Percentiles rank a stretch among this genome's conserved stretches.
Conservation (phyloP, 92 coral and sea anemone genomes). For the Epizoanthus rinbou region DNA sequence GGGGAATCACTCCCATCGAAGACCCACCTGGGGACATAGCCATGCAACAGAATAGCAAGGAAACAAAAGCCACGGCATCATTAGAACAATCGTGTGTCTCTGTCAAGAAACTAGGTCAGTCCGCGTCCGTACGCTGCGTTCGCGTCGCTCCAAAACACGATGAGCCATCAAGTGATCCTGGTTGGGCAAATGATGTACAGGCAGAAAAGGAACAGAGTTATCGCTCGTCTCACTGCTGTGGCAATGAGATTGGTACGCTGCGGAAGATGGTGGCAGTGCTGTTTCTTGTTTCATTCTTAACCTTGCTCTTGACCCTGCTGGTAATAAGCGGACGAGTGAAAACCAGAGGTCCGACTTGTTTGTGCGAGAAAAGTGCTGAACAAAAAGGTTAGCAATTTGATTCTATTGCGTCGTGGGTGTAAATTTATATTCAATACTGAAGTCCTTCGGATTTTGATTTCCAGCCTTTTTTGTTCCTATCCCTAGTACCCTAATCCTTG, state of each 20-base stretch:
- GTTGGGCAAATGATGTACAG: not conserved
- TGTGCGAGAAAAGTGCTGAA: conserved; percentile 1
- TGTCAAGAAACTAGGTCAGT: not conserved
- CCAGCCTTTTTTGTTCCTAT: not conserved
- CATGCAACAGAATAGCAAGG: not conserved
- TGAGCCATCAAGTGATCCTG: not conserved
- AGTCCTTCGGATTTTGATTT: no score
- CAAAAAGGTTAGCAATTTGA: conserved; percentile 11
- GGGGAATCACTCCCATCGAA: conserved; percentile 2
- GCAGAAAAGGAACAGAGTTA: not conserved
- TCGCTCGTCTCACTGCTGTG: not conserved
- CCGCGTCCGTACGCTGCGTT: conserved; percentile 12
- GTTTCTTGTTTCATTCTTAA: conserved; percentile 10
- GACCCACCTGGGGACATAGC: not conserved
- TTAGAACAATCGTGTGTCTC: not conserved
- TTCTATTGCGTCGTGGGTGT: no score
- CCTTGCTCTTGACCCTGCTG: conserved; percentile 15
- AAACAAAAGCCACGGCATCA: not conserved
- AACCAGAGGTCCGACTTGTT: conserved; percentile 8
- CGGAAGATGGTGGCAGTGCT: conserved; percentile 25
- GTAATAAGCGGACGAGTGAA: conserved; percentile 16
- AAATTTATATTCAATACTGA: no score
- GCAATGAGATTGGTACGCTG: conserved; percentile 4
- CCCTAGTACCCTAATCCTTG: no score
- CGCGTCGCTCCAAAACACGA: conserved; percentile 18